Percentiles rank a stretch among this genome's conserved stretches.
Conservation (phyloP, 35 echinoderm and acorn worm genomes). For the Patiria miniata region DNA sequence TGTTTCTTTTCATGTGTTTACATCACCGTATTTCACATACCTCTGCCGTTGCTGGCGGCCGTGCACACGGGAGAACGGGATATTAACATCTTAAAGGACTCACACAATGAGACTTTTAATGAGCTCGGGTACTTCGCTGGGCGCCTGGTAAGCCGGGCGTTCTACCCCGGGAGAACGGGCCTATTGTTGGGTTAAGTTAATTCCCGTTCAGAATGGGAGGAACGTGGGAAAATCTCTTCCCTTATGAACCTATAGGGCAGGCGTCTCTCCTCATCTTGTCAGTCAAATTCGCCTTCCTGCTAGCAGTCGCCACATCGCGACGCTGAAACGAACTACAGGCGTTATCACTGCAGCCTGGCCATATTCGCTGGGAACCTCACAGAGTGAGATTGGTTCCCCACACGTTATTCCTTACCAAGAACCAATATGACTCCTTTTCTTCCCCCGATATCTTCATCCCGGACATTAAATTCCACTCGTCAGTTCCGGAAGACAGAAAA, state of each 20-base stretch:
- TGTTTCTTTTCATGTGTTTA: too few species aligned
- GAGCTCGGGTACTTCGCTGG: too few species aligned
- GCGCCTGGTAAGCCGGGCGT: too few species aligned
- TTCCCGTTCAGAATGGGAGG: too few species aligned
- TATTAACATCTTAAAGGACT: too few species aligned
- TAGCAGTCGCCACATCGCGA: constrained; percentile 19
- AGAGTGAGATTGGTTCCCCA: neutral
- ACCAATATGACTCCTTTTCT: constrained; percentile 25
- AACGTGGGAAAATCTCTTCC: too few species aligned
- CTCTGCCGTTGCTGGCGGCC: too few species aligned
- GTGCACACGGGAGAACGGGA: too few species aligned
- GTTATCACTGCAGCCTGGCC: neutral
- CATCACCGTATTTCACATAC: too few species aligned
- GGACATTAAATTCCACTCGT: neutral
- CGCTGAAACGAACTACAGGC: constrained; percentile 38
- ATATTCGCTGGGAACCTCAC: constrained; percentile 32
- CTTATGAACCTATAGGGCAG: constrained; percentile 10
- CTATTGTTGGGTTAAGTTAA: too few species aligned
- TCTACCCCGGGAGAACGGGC: too few species aligned
- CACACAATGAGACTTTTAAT: too few species aligned
- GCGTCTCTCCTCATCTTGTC: constrained; percentile 40
- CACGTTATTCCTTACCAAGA: constrained; percentile 42
- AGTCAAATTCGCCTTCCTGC: constrained; percentile 44
- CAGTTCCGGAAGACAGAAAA: constrained; percentile 34
- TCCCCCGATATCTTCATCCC: constrained; percentile 39